These are phyloP conservation scores for Cervus canadensis DNA, from an alignment of 2,113 vertebrate genomes.

Conservation along the genomic window DNA sequence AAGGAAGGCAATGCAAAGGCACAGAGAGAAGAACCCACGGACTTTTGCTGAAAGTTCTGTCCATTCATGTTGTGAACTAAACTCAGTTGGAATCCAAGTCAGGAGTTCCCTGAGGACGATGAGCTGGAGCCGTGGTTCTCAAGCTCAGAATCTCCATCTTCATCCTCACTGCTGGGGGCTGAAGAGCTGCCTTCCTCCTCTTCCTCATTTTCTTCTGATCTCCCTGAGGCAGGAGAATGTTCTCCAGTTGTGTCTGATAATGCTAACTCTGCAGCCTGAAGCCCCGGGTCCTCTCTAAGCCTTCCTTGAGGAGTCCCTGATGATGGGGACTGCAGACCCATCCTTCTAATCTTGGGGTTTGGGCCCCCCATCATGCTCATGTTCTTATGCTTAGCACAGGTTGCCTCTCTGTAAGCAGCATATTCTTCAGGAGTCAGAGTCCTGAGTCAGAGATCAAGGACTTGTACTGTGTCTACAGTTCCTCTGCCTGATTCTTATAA, in stretches of 20 bases:
- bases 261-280: too few relatives aligned
- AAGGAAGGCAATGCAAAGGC: neutral
- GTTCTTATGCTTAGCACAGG: conserved; percentile 80
- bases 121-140: conserved; percentile 86
- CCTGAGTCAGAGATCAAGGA: conserved; percentile 92
- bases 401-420: conserved; percentile 85
- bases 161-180: conserved; percentile 67
- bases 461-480: conserved; percentile 91
- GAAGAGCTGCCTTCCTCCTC: conserved; percentile 45
- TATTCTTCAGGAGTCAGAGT: conserved; percentile 88
- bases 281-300: too few relatives aligned
- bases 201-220: conserved; percentile 51
- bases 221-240: neutral
- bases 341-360: too few relatives aligned
- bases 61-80: conserved; percentile 54
- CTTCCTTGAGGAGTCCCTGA: too few relatives aligned
- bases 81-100: conserved; percentile 88
- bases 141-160: conserved; percentile 77
- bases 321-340: neutral
- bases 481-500: conserved; percentile 90
- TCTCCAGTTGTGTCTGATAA: fast-evolving
- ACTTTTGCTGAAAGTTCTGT: neutral
- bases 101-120: conserved; percentile 80
- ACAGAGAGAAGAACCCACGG: fast-evolving
- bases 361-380: conserved; percentile 81